phyloP scores from a whole-genome alignment of 2,797 vertebrate species.

The Periparus ater region DNA sequence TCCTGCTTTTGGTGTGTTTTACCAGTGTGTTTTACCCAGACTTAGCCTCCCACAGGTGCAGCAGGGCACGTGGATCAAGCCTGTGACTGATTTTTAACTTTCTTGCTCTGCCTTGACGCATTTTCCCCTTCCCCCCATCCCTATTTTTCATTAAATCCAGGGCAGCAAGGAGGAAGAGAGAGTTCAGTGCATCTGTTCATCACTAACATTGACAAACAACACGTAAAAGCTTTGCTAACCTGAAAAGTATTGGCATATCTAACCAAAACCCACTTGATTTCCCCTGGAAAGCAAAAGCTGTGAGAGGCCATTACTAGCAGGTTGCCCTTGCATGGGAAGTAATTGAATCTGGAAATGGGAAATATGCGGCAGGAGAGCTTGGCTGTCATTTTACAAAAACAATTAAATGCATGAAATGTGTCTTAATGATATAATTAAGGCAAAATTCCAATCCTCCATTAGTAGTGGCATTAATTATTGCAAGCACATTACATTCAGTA shows the following conservation, averaged over 20 bases:
- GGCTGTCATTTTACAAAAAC: conserved; percentile 58
- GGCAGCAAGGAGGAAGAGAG: neutral
- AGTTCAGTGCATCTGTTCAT: conserved; percentile 8
- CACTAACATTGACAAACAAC: conserved; percentile 15
- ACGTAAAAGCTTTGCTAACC: conserved; percentile 17
- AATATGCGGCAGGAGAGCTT: conserved; percentile 35
- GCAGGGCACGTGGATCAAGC: neutral
- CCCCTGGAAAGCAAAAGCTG: conserved; percentile 41
- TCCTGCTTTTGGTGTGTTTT: neutral
- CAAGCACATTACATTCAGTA: neutral
- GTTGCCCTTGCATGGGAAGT: conserved; percentile 13
- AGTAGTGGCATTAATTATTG: conserved; percentile 51
- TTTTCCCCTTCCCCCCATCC: neutral
- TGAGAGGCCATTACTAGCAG: conserved; percentile 48
- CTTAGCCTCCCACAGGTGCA: neutral
- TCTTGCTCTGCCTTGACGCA: neutral
- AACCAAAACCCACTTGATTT: conserved; percentile 50
- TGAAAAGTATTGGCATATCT: conserved; percentile 25
- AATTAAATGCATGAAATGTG: conserved; percentile 64
- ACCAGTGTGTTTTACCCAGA: neutral
- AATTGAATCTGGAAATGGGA: conserved; percentile 61
- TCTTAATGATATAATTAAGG: conserved; percentile 62
- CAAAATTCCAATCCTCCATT: conserved; percentile 56
- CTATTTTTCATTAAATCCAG: neutral
- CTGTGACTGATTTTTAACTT: neutral